Evolutionary conservation across 2,797 vertebrate genomes (phyloP).

Genomic region (Channallabes apus): DNA sequence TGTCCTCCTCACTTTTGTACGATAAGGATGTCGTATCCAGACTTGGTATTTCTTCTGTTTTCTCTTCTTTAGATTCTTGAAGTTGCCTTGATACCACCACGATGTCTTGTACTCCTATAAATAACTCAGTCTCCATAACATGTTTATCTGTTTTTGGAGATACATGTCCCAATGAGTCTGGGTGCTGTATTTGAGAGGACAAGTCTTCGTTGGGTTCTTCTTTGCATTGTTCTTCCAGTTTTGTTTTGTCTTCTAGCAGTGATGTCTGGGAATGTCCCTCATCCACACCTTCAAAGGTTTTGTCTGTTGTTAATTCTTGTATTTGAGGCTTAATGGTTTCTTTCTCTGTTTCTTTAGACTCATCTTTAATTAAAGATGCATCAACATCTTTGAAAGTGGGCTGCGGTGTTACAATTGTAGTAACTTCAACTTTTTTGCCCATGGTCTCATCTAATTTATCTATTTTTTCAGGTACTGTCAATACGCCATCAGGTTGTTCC

Average conservation of each 20-base stretch:
- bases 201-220: slow-evolving; percentile 31
- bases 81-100: background rate
- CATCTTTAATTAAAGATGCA: slow-evolving; percentile 4
- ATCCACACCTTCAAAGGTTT: slow-evolving; percentile 21
- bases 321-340: slow-evolving; percentile 21
- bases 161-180: background rate
- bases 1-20: slow-evolving; percentile 16
- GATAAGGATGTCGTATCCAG: slow-evolving; percentile 1
- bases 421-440: slow-evolving; percentile 32
- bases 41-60: slow-evolving; percentile 18
- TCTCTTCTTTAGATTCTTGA: slow-evolving; percentile 24
- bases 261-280: slow-evolving; percentile 22
- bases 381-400: slow-evolving; percentile 29
- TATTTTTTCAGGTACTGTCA: background rate
- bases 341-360: slow-evolving; percentile 28
- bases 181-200: slow-evolving; percentile 5
- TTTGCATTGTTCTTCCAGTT: slow-evolving; percentile 31
- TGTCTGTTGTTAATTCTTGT: slow-evolving; percentile 33
- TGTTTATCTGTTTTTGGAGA: slow-evolving; percentile 24
- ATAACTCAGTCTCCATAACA: slow-evolving; percentile 15
- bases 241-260: slow-evolving; percentile 36
- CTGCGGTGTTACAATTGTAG: slow-evolving; percentile 20
- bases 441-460: slow-evolving; percentile 28
- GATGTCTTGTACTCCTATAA: slow-evolving; percentile 18
- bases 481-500: slow-evolving; percentile 17